phyloP scores from a whole-genome alignment of 2,888 invertebrate genomes.

The Nomada goodeniana region DNA sequence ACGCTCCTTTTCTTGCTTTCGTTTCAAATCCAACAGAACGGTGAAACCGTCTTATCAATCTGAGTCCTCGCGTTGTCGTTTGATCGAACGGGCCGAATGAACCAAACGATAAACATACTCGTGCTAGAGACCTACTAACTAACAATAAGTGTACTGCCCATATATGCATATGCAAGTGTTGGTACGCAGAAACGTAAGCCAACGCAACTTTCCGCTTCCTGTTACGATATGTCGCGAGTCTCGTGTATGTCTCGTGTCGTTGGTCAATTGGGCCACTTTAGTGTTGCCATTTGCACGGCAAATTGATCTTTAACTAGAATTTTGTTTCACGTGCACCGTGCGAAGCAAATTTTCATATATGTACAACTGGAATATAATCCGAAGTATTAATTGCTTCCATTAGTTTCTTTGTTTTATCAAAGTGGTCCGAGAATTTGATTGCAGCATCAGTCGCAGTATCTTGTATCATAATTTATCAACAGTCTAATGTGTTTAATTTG shows the following conservation, averaged over 20 bases:
- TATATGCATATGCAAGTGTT: not conserved
- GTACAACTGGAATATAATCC: too few relatives aligned
- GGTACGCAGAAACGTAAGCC: slow-evolving; percentile 16
- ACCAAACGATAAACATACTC: slow-evolving; percentile 39
- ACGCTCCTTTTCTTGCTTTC: slow-evolving; percentile 2
- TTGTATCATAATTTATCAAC: too few relatives aligned
- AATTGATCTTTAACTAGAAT: not conserved
- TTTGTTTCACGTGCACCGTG: not conserved
- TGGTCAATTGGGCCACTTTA: slow-evolving; percentile 15
- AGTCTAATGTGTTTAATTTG: too few relatives aligned
- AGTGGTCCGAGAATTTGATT: too few relatives aligned
- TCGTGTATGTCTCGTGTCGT: slow-evolving; percentile 5
- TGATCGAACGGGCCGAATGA: slow-evolving; percentile 37
- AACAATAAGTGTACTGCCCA: not conserved
- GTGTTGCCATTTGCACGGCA: not conserved
- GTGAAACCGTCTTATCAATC: slow-evolving; percentile 51
- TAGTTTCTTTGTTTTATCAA: too few relatives aligned
- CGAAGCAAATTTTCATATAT: too few relatives aligned
- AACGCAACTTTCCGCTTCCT: slow-evolving; percentile 45
- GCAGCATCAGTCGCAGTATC: too few relatives aligned
- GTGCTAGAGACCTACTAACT: not conserved
- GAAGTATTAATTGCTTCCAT: too few relatives aligned
- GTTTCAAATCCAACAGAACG: not conserved
- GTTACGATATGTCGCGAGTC: slow-evolving; percentile 43
- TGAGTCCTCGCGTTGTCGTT: slow-evolving; percentile 42